phyloP scores from a whole-genome alignment of 1,140 invertebrate genomes.

The Mycetomoellerius zeteki region DNA sequence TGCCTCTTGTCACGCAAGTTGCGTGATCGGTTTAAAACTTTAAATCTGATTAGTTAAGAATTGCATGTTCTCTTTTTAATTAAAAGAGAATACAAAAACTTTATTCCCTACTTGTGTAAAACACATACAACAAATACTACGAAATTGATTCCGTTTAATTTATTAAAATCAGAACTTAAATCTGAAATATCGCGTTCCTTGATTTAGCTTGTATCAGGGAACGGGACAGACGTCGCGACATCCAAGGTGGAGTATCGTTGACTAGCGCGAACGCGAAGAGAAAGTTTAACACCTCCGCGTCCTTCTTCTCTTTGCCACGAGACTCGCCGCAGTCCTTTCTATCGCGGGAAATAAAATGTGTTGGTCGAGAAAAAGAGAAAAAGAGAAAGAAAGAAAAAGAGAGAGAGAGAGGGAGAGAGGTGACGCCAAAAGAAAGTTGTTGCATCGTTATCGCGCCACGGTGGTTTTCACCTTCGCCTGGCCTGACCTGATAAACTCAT shows the following conservation, averaged over 20 bases:
- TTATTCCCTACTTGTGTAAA: no score
- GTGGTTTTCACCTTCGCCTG: slow-evolving; percentile 6
- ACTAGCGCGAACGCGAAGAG: slow-evolving; percentile 14
- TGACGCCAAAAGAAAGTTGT: slow-evolving; percentile 8
- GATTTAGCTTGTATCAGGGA: not conserved
- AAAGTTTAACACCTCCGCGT: slow-evolving; percentile 12
- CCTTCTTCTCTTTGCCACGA: slow-evolving; percentile 4
- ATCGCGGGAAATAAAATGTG: slow-evolving; percentile 12
- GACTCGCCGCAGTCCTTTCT: not conserved
- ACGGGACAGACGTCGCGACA: not conserved
- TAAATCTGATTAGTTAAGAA: slow-evolving; percentile 6
- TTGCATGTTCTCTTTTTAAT: not conserved
- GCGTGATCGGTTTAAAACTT: not conserved
- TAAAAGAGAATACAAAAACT: not conserved
- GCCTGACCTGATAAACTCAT: not conserved
- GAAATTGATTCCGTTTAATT: not conserved
- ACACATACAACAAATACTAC: no score
- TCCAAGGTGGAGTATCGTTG: slow-evolving; percentile 18
- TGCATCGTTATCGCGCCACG: slow-evolving; percentile 4
- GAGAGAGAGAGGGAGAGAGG: not conserved
- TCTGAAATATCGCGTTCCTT: not conserved
- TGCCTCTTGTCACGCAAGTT: not conserved
- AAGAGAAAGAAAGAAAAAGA: not conserved
- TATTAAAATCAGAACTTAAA: not conserved
- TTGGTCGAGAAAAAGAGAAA: not conserved